Conservation (phyloP, 2,797 vertebrate genomes). For the Acanthurus lineatus region DNA sequence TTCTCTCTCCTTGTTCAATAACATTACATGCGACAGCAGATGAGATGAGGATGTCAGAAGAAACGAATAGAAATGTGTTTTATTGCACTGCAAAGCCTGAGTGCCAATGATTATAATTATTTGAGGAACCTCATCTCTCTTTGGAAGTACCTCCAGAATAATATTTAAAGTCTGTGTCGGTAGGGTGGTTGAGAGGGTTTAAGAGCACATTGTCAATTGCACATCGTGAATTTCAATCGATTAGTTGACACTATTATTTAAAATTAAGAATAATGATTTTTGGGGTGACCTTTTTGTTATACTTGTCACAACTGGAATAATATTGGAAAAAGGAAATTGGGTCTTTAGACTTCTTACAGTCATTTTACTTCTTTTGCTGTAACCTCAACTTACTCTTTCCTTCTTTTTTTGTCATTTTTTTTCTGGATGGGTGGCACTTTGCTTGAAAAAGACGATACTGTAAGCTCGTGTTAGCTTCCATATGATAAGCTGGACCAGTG, state of each 20-base stretch:
- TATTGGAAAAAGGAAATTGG: constrained; percentile 60
- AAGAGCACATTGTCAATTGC: constrained; percentile 68
- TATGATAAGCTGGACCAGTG: constrained; percentile 64
- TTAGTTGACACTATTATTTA: constrained; percentile 71
- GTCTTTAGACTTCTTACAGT: constrained; percentile 8
- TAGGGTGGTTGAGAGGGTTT: constrained; percentile 77
- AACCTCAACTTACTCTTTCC: constrained; percentile 28
- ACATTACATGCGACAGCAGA: constrained; percentile 73
- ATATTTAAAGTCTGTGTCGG: constrained; percentile 75
- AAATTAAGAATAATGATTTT: constrained; percentile 68
- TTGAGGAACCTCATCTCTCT: constrained; percentile 75
- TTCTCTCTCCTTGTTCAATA: constrained; percentile 75
- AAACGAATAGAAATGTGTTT: constrained; percentile 83
- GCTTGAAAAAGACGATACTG: constrained; percentile 45
- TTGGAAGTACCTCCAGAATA: constrained; percentile 67
- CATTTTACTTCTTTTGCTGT: constrained; percentile 15
- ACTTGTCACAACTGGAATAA: constrained; percentile 55
- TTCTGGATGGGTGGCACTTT: constrained; percentile 45
- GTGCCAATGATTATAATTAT: constrained; percentile 82
- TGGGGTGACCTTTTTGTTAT: constrained; percentile 36
- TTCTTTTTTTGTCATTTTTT: constrained; percentile 23
- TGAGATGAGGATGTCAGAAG: constrained; percentile 83
- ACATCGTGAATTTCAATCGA: constrained; percentile 73
- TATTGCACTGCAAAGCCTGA: constrained; percentile 76
- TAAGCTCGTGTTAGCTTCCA: constrained; percentile 55